phyloP scores from a whole-genome alignment of 1,140 invertebrate species.

The Caenorhabditis elegans region DNA sequence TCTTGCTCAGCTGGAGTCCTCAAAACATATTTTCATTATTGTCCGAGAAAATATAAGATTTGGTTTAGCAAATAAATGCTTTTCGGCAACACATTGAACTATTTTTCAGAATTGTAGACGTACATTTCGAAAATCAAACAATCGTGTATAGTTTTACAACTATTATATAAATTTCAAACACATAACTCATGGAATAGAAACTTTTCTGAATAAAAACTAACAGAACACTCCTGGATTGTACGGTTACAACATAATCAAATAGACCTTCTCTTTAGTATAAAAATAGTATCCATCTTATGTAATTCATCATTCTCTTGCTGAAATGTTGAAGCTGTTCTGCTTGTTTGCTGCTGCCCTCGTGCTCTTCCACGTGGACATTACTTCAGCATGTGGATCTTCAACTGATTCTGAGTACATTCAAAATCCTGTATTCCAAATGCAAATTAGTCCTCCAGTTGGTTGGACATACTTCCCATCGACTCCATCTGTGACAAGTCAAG shows the following conservation, averaged over 20 bases:
- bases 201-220: slow-evolving; percentile 1
- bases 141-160: not conserved
- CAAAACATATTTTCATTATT: too few species aligned
- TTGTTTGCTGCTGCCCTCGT: not conserved
- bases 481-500: not conserved
- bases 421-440: slow-evolving; percentile 28
- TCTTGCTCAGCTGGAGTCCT: too few species aligned
- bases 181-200: not conserved
- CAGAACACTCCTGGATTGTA: slow-evolving; percentile 17
- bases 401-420: slow-evolving; percentile 6
- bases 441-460: slow-evolving; percentile 26
- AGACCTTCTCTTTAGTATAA: not conserved
- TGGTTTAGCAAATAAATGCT: too few species aligned
- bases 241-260: slow-evolving; percentile 23
- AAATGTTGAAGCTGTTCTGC: slow-evolving; percentile 20
- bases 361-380: not conserved
- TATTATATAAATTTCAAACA: not conserved
- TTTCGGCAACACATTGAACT: too few species aligned
- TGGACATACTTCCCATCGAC: slow-evolving; percentile 28
- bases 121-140: not conserved
- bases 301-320: not conserved
- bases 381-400: not conserved
- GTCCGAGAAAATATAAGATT: too few species aligned
- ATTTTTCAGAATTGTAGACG: too few species aligned
- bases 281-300: not conserved